Evolutionary conservation across 1,140 invertebrate genomes (phyloP).

Genomic region (Drosophila kurseongensis): DNA sequence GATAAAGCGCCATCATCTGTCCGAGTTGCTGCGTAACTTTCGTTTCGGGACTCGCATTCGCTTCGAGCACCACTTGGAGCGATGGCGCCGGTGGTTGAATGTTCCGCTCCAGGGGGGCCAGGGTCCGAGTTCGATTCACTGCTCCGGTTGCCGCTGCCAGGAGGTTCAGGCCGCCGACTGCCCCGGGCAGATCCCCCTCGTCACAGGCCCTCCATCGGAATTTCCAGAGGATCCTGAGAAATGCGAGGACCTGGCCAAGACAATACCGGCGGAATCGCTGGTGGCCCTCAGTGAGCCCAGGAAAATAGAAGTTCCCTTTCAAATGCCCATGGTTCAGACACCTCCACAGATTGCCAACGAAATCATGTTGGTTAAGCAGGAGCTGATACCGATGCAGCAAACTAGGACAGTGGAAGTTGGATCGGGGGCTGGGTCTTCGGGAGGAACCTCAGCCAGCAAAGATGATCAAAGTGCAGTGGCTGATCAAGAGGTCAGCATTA

Average conservation of each 20-base stretch:
- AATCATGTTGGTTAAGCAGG: slow-evolving; percentile 42
- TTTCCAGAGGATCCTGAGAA: slow-evolving; percentile 17
- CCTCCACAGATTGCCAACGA: neutral
- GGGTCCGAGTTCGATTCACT: slow-evolving; percentile 21
- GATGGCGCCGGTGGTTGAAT: slow-evolving; percentile 71
- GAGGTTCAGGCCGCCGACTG: slow-evolving; percentile 3
- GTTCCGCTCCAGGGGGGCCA: slow-evolving; percentile 47
- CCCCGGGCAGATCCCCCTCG: slow-evolving; percentile 5
- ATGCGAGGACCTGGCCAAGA: slow-evolving; percentile 23
- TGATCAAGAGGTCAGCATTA: slow-evolving; percentile 56
- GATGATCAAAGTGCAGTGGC: slow-evolving; percentile 1
- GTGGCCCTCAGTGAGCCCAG: slow-evolving; percentile 44
- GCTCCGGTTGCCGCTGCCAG: slow-evolving; percentile 51
- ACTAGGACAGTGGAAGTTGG: neutral
- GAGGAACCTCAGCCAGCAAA: slow-evolving; percentile 20
- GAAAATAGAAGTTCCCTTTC: slow-evolving; percentile 20
- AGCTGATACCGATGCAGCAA: slow-evolving; percentile 11
- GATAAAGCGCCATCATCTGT: slow-evolving; percentile 66
- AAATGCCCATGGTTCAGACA: slow-evolving; percentile 20
- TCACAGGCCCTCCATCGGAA: neutral
- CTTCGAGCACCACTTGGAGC: slow-evolving; percentile 72
- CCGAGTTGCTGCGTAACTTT: slow-evolving; percentile 61
- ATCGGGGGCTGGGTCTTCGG: neutral
- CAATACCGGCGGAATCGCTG: slow-evolving; percentile 49
- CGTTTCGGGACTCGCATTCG: slow-evolving; percentile 68